These are phyloP conservation scores for Drosophila mimetica DNA, from an alignment of 2,888 invertebrate species.

Conservation along the genomic window DNA sequence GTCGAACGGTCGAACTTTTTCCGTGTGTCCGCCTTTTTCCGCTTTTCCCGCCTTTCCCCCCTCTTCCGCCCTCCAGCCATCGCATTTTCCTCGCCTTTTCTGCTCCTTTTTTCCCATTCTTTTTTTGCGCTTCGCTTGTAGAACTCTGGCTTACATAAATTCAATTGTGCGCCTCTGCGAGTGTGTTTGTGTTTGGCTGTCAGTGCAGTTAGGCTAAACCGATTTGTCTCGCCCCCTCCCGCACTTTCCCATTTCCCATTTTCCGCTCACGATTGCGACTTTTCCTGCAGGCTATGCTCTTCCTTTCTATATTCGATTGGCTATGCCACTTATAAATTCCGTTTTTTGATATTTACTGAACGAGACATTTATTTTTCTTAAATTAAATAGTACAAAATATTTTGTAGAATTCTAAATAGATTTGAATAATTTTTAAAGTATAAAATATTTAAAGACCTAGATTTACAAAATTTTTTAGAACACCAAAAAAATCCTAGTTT, in stretches of 20 bases:
- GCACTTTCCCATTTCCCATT: slow-evolving; percentile 6
- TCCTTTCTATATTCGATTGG: not conserved
- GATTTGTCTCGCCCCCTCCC: slow-evolving; percentile 52
- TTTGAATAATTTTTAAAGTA: too few species aligned
- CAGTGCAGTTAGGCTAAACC: slow-evolving; percentile 67
- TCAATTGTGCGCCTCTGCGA: slow-evolving; percentile 51
- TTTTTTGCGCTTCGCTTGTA: slow-evolving; percentile 14
- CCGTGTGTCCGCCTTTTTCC: not conserved
- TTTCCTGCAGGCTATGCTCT: not conserved
- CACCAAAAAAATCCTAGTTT: too few species aligned
- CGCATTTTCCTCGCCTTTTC: slow-evolving; percentile 8
- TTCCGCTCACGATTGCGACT: not conserved
- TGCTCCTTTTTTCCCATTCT: not conserved
- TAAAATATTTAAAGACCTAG: too few species aligned
- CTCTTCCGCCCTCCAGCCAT: slow-evolving; percentile 1
- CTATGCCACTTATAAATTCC: not conserved
- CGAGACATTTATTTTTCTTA: too few species aligned
- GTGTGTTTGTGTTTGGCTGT: slow-evolving; percentile 41
- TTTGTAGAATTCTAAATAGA: too few species aligned
- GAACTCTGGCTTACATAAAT: slow-evolving; percentile 55
- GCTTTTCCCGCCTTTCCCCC: too few species aligned
- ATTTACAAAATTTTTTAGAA: too few species aligned
- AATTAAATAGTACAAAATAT: too few species aligned
- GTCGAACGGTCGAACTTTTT: slow-evolving; percentile 20
- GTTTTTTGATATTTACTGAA: not conserved